Evolutionary conservation across 2,797 vertebrate genomes (phyloP), one percentile per base, ranked within the genome.

Genomic region (Nyctibius grandis): DNA sequence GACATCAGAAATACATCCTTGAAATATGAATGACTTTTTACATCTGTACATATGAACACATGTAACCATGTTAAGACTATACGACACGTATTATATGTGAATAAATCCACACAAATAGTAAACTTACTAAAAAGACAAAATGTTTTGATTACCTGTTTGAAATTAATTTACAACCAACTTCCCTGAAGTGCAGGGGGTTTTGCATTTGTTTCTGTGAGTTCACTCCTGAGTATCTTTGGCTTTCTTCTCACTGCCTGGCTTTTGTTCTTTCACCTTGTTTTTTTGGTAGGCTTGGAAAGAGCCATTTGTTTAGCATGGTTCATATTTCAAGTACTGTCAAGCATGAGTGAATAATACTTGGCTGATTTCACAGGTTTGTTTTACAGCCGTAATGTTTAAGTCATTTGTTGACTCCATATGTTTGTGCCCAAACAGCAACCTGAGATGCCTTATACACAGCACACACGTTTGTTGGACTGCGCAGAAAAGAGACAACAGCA

Each of bases 311-410:
- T 78, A 72, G 65, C 22, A 23, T 53, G 45, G 75, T 61, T 93
- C 48, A 10, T 53, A 51, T 88, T 80, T 95, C 65, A 89, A 91
- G 34, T 61, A 65, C 45, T 36, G 50, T 81, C 85, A 91, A 83
- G 61, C 17, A 29, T 20, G 47, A 93, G 36, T 68, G 89, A 90
- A 56, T 83, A 91, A 85, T 57, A 70, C 56, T 77, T 63, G 64
- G 36, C 75, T 26, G 51, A 88, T 85, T 83, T 91, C 79, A 92
- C 36, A 86, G 73, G 53, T 84, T 85, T 94, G 19, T 54, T 60
- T 89, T 80, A 85, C 44, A 42, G 61, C 33, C 6, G 3, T 4
- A 42, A 74, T 28, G 45, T 83, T 89, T 51, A 67, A 79, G 82
- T 67, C 15, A 29, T 77, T 81, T 81, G 68, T 89, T 85, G 68